Percentiles rank a stretch among this genome's conserved stretches.
phyloP scores from a whole-genome alignment of 2,888 invertebrate species.

The Drosophila nr. medialis region DNA sequence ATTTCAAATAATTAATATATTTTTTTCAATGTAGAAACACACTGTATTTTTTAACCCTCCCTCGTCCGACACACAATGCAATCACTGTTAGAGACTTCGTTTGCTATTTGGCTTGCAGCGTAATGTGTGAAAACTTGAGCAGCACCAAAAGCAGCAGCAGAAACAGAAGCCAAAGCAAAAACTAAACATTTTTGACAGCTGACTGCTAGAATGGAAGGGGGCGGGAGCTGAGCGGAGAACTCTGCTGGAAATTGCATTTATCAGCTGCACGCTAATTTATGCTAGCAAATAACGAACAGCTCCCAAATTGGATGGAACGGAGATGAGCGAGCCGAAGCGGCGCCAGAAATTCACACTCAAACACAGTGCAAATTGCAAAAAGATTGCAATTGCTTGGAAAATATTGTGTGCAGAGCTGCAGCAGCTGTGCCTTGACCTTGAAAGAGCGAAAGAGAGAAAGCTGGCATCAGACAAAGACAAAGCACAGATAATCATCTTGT shows the following conservation, averaged over 20 bases:
- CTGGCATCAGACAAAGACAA: neutral
- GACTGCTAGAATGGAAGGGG: conserved; percentile 28
- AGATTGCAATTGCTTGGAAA: conserved; percentile 55
- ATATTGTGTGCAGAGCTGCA: conserved; percentile 25
- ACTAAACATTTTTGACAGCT: conserved; percentile 72
- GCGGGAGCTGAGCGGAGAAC: neutral
- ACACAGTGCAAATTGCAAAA: conserved; percentile 47
- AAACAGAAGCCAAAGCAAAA: conserved; percentile 21
- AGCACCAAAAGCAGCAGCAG: conserved; percentile 7
- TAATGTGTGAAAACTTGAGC: conserved; percentile 70
- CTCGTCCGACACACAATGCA: neutral
- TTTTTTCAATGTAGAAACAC: conserved; percentile 6
- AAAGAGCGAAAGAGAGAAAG: neutral
- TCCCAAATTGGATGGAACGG: conserved; percentile 7
- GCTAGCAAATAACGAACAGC: conserved; percentile 34
- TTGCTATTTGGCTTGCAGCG: conserved; percentile 63
- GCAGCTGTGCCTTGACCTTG: conserved; percentile 28
- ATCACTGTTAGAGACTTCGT: conserved; percentile 54
- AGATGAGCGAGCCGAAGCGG: conserved; percentile 20
- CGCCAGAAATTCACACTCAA: conserved; percentile 44
- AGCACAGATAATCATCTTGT: neutral
- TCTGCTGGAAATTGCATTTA: conserved; percentile 37
- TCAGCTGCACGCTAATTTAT: conserved; percentile 77
- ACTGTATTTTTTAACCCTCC: neutral
- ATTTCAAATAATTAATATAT: neutral